A percentile compares a stretch with the other conserved stretches of the same genome.
Evolutionary conservation across 2,888 invertebrate genomes (phyloP).

Genomic region (Odiellus spinosus): DNA sequence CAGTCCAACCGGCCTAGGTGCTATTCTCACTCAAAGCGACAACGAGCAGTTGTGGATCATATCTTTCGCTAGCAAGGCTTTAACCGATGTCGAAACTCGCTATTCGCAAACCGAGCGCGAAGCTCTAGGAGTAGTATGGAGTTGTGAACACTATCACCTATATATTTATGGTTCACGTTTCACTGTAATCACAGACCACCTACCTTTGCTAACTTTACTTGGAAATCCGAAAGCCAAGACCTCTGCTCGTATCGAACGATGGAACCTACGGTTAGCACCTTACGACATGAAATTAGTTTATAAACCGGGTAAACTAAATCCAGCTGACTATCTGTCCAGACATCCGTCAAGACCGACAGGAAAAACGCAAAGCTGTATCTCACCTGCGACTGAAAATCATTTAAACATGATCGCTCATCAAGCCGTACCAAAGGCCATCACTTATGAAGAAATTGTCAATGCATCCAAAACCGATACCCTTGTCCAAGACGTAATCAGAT

Average conservation of each 20-base stretch:
- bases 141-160: neutral
- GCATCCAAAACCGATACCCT: too few relatives aligned
- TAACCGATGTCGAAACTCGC: neutral
- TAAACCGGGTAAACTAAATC: neutral
- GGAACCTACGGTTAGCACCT: neutral
- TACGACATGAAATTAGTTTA: neutral
- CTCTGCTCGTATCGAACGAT: neutral
- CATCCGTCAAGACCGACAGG: too few relatives aligned
- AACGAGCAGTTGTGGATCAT: neutral
- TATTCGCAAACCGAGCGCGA: neutral
- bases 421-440: too few relatives aligned
- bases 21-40: neutral
- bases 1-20: neutral
- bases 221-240: neutral
- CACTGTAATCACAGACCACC: neutral
- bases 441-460: too few relatives aligned
- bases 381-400: too few relatives aligned
- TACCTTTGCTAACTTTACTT: too few relatives aligned
- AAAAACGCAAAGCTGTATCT: too few relatives aligned
- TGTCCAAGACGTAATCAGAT: too few relatives aligned
- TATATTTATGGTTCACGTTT: neutral
- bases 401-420: too few relatives aligned
- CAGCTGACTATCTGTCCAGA: neutral
- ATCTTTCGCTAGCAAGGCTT: neutral
- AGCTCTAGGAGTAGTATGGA: neutral